Percentiles rank a stretch among this genome's conserved stretches.
Conservation (phyloP, 2,888 invertebrate species). For the Brachypalpus laphriformis region DNA sequence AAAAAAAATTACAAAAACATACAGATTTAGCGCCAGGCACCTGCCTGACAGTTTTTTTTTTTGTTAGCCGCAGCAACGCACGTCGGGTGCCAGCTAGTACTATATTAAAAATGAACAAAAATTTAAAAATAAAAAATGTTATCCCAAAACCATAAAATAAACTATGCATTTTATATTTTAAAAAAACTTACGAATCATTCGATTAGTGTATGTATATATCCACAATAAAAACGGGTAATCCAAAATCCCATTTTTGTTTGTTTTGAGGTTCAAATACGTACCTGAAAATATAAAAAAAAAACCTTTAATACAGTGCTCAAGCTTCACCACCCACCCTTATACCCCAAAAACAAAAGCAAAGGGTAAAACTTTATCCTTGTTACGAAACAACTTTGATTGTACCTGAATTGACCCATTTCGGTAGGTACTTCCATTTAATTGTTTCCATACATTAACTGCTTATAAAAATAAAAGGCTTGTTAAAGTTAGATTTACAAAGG, state of each 20-base stretch:
- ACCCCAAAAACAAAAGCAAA: neutral
- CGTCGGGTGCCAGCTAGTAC: too few relatives aligned
- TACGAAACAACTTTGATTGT: constrained; percentile 27
- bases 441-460: constrained; percentile 44
- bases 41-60: too few relatives aligned
- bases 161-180: neutral
- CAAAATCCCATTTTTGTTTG: constrained; percentile 42
- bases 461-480: constrained; percentile 26
- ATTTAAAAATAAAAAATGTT: neutral
- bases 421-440: constrained; percentile 8
- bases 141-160: neutral
- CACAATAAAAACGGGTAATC: constrained; percentile 50
- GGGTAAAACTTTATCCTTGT: neutral
- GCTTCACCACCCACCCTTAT: neutral
- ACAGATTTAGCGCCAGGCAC: too few relatives aligned
- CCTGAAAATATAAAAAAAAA: constrained; percentile 50
- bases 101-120: too few relatives aligned
- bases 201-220: constrained; percentile 1
- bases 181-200: constrained; percentile 54
- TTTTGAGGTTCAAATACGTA: constrained; percentile 45
- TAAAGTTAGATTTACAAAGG: constrained; percentile 52
- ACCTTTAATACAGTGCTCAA: constrained; percentile 21
- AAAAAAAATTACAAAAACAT: too few relatives aligned
- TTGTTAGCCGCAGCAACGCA: too few relatives aligned
- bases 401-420: constrained; percentile 53